These are phyloP conservation scores for Acanthosoma haemorrhoidale DNA, from an alignment of 2,888 invertebrate species.

Conservation along the genomic window DNA sequence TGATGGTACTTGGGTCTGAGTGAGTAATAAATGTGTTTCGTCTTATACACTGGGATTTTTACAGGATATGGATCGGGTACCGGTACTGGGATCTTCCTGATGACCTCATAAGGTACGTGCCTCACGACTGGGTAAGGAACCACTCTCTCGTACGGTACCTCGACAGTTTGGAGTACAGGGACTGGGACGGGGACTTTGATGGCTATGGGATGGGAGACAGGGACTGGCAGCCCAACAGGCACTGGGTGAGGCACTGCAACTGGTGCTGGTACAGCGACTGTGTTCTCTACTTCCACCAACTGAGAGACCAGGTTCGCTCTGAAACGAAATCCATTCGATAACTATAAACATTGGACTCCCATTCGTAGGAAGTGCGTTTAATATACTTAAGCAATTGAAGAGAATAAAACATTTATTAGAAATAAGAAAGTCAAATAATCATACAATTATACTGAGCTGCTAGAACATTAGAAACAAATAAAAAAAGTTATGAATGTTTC, in stretches of 20 bases:
- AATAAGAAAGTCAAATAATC: too few species aligned
- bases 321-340: background rate
- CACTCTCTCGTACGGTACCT: background rate
- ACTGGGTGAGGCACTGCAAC: background rate
- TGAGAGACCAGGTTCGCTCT: conserved; percentile 18
- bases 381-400: too few species aligned
- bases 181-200: conserved; percentile 6
- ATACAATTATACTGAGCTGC: too few species aligned
- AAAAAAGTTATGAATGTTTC: too few species aligned
- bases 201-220: conserved; percentile 11
- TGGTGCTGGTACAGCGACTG: conserved; percentile 1
- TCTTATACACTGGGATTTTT: conserved; percentile 26
- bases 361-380: too few species aligned
- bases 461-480: too few species aligned
- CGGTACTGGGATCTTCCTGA: conserved; percentile 26
- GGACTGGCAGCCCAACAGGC: background rate
- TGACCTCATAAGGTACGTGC: background rate
- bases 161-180: background rate
- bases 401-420: too few species aligned
- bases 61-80: conserved; percentile 35
- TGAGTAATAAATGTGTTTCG: conserved; percentile 20
- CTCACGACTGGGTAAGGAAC: conserved; percentile 17
- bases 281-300: conserved; percentile 20
- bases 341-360: too few species aligned
- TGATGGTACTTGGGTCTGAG: conserved; percentile 3